phyloP scores from a whole-genome alignment of 1,140 invertebrate genomes.

The Lasioglossum baleicum region DNA sequence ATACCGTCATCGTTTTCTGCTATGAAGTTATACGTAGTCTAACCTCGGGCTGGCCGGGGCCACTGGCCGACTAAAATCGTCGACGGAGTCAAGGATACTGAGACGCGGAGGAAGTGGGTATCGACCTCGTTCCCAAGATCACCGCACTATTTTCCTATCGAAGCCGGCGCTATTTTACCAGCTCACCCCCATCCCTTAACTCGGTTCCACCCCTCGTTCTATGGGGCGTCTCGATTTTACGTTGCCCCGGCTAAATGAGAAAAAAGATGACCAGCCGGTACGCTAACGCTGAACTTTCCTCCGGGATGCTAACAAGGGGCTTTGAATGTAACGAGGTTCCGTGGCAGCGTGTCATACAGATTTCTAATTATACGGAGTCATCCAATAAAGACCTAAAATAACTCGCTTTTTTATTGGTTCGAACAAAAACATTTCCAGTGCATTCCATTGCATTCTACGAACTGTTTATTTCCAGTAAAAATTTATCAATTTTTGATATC shows the following conservation, averaged over 20 bases:
- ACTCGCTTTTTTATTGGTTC: too few relatives aligned
- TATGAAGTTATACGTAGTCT: slow-evolving; percentile 40
- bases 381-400: too few relatives aligned
- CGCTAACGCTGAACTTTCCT: slow-evolving; percentile 23
- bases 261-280: slow-evolving; percentile 8
- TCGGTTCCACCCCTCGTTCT: not conserved
- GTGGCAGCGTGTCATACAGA: not conserved
- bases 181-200: not conserved
- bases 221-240: not conserved
- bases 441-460: too few relatives aligned
- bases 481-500: too few relatives aligned
- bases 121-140: slow-evolving; percentile 54
- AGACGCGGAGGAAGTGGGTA: slow-evolving; percentile 41
- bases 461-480: too few relatives aligned
- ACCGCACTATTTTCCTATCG: slow-evolving; percentile 57
- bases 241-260: not conserved
- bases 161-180: not conserved
- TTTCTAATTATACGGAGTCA: too few relatives aligned
- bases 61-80: slow-evolving; percentile 51
- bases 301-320: slow-evolving; percentile 49
- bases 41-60: slow-evolving; percentile 18
- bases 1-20: slow-evolving; percentile 15
- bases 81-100: slow-evolving; percentile 41
- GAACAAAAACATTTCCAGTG: too few relatives aligned
- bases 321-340: slow-evolving; percentile 28